phyloP scores from a whole-genome alignment of 35 echinoderm and acorn worm genomes.

The Lytechinus variegatus region DNA sequence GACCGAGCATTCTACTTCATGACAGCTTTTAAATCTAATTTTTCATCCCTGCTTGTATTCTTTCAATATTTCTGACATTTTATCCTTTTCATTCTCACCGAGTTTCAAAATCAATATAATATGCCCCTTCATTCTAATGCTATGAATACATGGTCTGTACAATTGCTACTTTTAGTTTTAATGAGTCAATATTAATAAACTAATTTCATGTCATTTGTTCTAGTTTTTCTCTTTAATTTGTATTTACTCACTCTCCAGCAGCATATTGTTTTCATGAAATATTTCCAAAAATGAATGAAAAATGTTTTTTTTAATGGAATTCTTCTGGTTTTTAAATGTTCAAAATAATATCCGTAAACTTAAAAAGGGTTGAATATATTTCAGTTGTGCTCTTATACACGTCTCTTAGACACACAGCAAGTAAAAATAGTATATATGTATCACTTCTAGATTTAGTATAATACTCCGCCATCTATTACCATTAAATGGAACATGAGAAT shows the following conservation, averaged over 20 bases:
- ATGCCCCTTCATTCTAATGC: neutral
- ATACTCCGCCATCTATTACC: neutral
- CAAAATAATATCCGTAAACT: neutral
- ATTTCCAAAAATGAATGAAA: neutral
- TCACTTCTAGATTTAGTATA: neutral
- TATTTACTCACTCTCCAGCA: neutral
- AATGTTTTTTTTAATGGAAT: neutral
- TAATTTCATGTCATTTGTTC: neutral
- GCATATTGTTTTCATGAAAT: neutral
- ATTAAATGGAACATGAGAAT: neutral
- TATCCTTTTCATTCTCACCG: neutral
- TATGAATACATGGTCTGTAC: neutral
- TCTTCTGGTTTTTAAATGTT: neutral
- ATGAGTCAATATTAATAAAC: neutral
- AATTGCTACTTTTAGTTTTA: neutral
- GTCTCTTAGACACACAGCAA: neutral
- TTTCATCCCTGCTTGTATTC: neutral
- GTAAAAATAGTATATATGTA: conserved; percentile 3
- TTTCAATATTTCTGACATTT: neutral
- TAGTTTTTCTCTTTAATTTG: neutral
- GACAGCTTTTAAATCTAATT: neutral
- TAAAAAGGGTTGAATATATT: neutral
- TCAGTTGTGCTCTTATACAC: neutral
- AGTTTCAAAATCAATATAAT: neutral
- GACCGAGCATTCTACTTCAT: neutral